A percentile compares a stretch with the other conserved stretches of the same genome.
These are phyloP conservation scores for Plotosus lineatus DNA, from an alignment of 2,113 vertebrate genomes.

Conservation along the genomic window DNA sequence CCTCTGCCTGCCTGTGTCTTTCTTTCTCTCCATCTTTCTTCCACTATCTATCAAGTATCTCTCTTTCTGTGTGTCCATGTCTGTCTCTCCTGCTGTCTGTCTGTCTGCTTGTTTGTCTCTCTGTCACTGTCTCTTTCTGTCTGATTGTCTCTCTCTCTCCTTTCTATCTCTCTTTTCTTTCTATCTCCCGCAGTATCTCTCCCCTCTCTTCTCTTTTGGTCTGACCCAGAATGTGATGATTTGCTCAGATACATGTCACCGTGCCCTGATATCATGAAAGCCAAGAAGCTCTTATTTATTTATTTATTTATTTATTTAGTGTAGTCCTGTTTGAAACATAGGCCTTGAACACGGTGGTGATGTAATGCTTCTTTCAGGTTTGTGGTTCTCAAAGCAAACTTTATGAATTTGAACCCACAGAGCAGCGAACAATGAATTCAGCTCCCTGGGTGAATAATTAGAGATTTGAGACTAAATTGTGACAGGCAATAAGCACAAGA, in stretches of 20 bases:
- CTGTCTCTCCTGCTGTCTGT: no score
- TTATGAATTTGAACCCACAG: neutral
- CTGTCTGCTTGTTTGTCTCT: no score
- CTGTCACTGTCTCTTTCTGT: no score
- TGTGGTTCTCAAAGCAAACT: slow-evolving; percentile 17
- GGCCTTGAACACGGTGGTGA: slow-evolving; percentile 33
- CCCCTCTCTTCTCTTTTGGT: neutral
- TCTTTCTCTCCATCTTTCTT: no score
- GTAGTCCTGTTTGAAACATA: slow-evolving; percentile 47
- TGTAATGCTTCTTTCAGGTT: slow-evolving; percentile 29
- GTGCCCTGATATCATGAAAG: slow-evolving; percentile 26
- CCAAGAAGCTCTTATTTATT: slow-evolving; percentile 2
- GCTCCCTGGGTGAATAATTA: neutral
- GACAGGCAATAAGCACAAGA: neutral
- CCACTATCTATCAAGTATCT: no score
- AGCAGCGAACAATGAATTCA: neutral
- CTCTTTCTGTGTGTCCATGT: no score
- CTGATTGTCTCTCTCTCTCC: no score
- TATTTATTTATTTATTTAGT: neutral
- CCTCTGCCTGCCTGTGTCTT: no score
- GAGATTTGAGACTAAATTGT: neutral
- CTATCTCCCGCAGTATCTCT: no score
- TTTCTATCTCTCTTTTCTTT: no score
- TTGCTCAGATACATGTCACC: slow-evolving; percentile 22
- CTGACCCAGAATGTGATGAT: neutral